phyloP scores from a whole-genome alignment of 2,113 vertebrate genomes.

The Centropristis striata region DNA sequence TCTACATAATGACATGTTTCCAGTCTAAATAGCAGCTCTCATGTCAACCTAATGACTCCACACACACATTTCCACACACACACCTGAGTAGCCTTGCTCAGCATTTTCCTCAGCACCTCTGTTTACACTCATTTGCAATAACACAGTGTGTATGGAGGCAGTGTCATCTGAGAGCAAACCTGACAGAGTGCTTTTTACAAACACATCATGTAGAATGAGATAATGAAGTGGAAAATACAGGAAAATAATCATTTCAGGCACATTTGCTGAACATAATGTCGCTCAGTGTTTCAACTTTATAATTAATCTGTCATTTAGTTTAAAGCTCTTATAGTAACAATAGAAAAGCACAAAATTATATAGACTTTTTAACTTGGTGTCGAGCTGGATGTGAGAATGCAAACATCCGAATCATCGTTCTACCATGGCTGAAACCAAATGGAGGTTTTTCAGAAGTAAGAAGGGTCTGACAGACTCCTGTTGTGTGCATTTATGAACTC shows the following conservation, averaged over 20 bases:
- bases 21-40: slow-evolving; percentile 8
- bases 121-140: neutral
- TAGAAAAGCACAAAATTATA: too few species aligned
- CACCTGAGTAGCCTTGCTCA: neutral
- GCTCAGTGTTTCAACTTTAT: neutral
- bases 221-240: neutral
- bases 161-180: neutral
- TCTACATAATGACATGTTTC: neutral
- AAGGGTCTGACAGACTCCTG: too few species aligned
- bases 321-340: too few species aligned
- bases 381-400: too few species aligned
- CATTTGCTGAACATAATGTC: neutral
- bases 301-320: neutral
- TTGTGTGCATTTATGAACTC: too few species aligned
- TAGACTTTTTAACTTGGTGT: too few species aligned
- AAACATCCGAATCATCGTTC: too few species aligned
- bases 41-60: neutral
- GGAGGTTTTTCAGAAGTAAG: too few species aligned
- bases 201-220: neutral
- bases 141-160: neutral
- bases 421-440: too few species aligned
- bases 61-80: neutral
- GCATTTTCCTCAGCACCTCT: neutral
- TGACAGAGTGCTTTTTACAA: neutral
- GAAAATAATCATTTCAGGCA: neutral